Conservation (phyloP, 1,140 invertebrate species). For the Cotesia vestalis region DNA sequence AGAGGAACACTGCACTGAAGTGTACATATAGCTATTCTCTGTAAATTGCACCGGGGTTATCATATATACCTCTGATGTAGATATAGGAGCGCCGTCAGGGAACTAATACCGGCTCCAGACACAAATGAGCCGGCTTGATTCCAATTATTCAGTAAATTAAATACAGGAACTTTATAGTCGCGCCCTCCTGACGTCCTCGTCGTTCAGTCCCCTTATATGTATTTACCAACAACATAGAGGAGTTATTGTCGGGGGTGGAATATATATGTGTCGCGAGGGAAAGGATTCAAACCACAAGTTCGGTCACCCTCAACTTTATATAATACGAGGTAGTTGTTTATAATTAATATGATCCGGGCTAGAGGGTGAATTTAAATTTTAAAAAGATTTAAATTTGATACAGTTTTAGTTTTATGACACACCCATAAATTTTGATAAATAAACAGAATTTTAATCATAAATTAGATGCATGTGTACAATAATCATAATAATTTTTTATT, state of each 20-base stretch:
- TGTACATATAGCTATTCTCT: no score
- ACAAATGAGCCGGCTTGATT: constrained; percentile 66
- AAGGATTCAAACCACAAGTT: constrained; percentile 55
- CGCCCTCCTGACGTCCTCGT: constrained; percentile 18
- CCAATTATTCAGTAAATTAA: constrained; percentile 68
- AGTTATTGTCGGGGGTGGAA: constrained; percentile 39
- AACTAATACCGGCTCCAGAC: constrained; percentile 38
- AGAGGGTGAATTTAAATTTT: constrained; percentile 6
- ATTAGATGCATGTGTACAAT: neutral
- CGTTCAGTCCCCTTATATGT: constrained; percentile 3
- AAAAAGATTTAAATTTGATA: no score
- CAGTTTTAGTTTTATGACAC: no score
- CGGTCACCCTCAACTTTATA: neutral
- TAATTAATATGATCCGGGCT: neutral
- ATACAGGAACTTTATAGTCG: constrained; percentile 59
- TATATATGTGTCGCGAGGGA: constrained; percentile 33
- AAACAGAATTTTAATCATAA: no score
- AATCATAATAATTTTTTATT: no score
- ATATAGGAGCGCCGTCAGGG: neutral
- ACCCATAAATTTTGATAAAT: no score
- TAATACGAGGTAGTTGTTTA: neutral
- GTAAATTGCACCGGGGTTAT: no score
- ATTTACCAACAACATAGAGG: constrained; percentile 1
- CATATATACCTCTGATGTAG: neutral
- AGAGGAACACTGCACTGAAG: no score